These are phyloP conservation scores for Hippocampus guttulatus DNA, from an alignment of 2,113 vertebrate species.

Conservation along the genomic window DNA sequence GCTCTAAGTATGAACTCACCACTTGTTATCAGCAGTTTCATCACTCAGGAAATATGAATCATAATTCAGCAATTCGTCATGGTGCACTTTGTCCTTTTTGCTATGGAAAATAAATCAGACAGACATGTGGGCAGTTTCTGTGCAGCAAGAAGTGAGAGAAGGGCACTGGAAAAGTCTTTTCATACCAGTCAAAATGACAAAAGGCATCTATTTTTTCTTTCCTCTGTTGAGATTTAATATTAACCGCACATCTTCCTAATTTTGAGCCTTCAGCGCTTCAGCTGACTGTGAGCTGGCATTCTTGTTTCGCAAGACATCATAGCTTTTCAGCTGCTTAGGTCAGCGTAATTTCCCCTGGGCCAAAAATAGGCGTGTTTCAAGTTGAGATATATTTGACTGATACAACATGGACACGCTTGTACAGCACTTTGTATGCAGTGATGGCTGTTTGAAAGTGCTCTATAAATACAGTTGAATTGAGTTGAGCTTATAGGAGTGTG, in stretches of 20 bases:
- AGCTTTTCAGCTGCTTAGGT: constrained; percentile 15
- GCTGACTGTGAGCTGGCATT: constrained; percentile 56
- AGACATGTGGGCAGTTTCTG: background rate
- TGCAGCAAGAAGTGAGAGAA: background rate
- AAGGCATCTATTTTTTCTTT: constrained; percentile 6
- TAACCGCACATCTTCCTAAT: constrained; percentile 20
- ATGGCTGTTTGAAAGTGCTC: no score
- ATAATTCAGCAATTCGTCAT: background rate
- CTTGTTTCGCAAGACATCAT: constrained; percentile 23
- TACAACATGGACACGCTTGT: background rate
- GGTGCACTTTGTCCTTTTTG: background rate
- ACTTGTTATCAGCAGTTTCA: background rate
- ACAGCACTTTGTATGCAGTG: no score
- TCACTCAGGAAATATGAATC: background rate
- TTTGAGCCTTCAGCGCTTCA: constrained; percentile 21
- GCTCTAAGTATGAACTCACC: background rate
- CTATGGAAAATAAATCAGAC: background rate
- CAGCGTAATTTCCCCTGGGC: constrained; percentile 22
- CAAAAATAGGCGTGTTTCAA: background rate
- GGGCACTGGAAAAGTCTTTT: background rate
- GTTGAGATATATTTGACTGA: background rate
- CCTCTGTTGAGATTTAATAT: constrained; percentile 33
- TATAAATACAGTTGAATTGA: no score
- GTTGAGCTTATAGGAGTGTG: background rate
- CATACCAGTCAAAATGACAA: background rate